Evolutionary conservation across 2,797 vertebrate species (phyloP), one percentile per base, ranked within the genome.

Genomic region (Poliocrania exsul): DNA sequence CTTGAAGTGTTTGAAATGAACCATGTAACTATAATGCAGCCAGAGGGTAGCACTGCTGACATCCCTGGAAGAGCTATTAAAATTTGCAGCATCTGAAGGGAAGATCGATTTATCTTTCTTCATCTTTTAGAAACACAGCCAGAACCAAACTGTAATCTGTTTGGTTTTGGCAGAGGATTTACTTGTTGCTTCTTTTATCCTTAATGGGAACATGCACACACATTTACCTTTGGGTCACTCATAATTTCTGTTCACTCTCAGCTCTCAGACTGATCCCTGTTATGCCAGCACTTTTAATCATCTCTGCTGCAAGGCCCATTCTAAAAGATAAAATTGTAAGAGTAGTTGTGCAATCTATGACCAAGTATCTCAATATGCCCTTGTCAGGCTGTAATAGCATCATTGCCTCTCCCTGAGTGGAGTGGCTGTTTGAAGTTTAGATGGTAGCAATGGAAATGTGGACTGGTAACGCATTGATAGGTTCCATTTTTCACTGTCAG

Each of bases 401-500:
- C 78, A 20, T 17, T 83, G 74, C 37, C 50, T 88, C 81, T 94
- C 77, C 23, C 35, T 37, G 51, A 67, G 18, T 54, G 35, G 57
- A 91, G 83, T 3, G 4, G 23, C 31, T 79, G 40, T 88, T 73
- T 42, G 51, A 88, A 88, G 79, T 89, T 83, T 53, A 77, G 70
- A 90, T 44, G 75, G 85, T 62, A 81, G 83, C 69, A 83, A n/a
- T 66, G 78, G 64, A 84, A 92, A 92, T 33, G 18, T 71, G 29
- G 65, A 44, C 67, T 88, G 82, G 79, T 86, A 92, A 64, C 50
- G 75, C 47, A 42, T 6, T 81, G 92, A 95, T 81, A 58, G 70
- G 16, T 70, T 86, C 83, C 79, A 94, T 97, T 97, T 93, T 97
- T 96, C 93, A 95, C 72, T 95, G 93, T 94, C 96, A 94, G 28